These are phyloP conservation scores for Crossaster papposus DNA, from an alignment of 53 echinoderm and acorn worm species.

Conservation along the genomic window DNA sequence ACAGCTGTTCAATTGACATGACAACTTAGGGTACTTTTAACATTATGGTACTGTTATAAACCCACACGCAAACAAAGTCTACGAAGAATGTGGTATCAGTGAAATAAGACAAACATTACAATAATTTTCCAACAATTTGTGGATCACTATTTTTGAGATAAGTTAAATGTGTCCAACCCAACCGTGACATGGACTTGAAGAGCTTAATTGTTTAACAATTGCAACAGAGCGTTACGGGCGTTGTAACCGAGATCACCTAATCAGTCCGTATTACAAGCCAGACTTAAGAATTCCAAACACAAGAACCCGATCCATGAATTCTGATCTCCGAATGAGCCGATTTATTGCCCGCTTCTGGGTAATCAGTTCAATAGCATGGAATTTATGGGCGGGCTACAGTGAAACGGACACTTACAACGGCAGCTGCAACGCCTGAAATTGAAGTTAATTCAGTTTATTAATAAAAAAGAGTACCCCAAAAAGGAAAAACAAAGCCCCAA, in stretches of 20 bases:
- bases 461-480: not conserved
- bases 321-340: conserved; percentile 7
- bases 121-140: too few species aligned
- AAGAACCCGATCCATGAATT: conserved; percentile 14
- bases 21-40: too few species aligned
- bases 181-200: not conserved
- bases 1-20: not conserved
- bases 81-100: too few species aligned
- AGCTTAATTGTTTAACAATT: conserved; percentile 17
- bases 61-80: too few species aligned
- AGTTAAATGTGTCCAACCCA: not conserved
- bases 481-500: not conserved
- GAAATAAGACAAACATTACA: too few species aligned
- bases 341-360: conserved; percentile 4
- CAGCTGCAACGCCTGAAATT: conserved; percentile 3
- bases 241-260: not conserved
- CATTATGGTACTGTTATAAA: too few species aligned
- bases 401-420: not conserved
- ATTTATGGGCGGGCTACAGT: conserved; percentile 4
- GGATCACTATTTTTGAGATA: not conserved
- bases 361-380: conserved; percentile 5
- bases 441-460: not conserved
- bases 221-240: not conserved
- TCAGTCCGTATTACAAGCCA: not conserved
- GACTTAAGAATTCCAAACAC: not conserved